phyloP scores from a whole-genome alignment of 2,797 vertebrate species.

The Mycteria americana region DNA sequence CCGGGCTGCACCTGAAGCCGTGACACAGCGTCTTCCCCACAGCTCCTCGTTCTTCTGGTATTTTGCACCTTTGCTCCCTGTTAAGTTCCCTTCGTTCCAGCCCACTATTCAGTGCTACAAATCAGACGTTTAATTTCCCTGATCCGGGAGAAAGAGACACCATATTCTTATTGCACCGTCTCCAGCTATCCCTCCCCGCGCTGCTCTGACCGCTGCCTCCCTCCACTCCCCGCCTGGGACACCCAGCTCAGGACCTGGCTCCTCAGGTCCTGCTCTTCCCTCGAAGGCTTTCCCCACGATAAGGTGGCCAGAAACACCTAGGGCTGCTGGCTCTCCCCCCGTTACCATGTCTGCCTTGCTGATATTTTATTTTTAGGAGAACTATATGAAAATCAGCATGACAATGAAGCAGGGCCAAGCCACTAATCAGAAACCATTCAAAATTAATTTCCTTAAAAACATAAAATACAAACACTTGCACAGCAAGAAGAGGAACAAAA shows the following conservation, averaged over 20 bases:
- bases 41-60: neutral
- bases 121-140: neutral
- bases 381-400: neutral
- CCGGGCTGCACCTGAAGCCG: neutral
- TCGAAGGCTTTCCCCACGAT: neutral
- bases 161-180: accelerated
- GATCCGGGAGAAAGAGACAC: neutral
- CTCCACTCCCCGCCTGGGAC: neutral
- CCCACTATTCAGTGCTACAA: no score
- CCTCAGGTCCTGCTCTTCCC: neutral
- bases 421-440: slow-evolving; percentile 19
- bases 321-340: neutral
- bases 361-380: neutral
- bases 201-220: neutral
- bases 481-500: neutral
- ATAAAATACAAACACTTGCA: slow-evolving; percentile 1
- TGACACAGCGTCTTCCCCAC: neutral
- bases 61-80: neutral
- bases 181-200: accelerated
- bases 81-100: neutral
- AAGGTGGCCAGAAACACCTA: neutral
- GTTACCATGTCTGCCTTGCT: neutral
- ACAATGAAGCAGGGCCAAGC: slow-evolving; percentile 15
- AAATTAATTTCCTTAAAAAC: slow-evolving; percentile 33
- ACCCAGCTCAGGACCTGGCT: neutral